These are phyloP conservation scores for Pocota personata DNA, from an alignment of 2,888 invertebrate species.

Conservation along the genomic window DNA sequence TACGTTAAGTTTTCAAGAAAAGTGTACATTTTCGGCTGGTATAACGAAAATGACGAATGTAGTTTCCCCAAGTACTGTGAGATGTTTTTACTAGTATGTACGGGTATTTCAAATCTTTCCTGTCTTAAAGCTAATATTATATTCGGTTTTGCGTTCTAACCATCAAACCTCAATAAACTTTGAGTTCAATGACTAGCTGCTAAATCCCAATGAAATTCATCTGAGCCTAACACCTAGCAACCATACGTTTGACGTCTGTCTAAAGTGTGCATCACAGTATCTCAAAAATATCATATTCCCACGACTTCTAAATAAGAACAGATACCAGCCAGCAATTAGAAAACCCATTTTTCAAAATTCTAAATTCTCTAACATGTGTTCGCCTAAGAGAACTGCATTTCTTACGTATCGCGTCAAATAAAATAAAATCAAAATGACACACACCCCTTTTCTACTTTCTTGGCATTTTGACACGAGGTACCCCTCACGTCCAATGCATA, in stretches of 20 bases:
- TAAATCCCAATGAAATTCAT: no score
- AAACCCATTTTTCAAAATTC: constrained; percentile 46
- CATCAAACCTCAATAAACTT: no score
- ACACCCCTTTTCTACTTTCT: constrained; percentile 53
- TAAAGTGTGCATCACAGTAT: constrained; percentile 21
- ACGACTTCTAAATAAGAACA: constrained; percentile 25
- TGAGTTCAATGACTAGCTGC: no score
- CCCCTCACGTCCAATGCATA: constrained; percentile 43
- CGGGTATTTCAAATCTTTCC: no score
- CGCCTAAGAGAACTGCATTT: constrained; percentile 3
- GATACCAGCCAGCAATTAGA: constrained; percentile 47
- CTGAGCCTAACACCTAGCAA: not conserved
- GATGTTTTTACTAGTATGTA: no score
- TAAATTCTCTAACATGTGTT: constrained; percentile 64
- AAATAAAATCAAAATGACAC: constrained; percentile 40
- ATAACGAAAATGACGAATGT: no score
- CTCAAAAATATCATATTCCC: constrained; percentile 53
- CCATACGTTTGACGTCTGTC: constrained; percentile 16
- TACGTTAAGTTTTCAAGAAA: no score
- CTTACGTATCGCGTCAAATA: constrained; percentile 44
- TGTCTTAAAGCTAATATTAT: no score
- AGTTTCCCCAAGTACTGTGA: no score
- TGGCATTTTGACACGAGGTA: constrained; percentile 69
- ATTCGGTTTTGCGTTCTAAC: no score
- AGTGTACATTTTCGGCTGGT: no score